A percentile compares a stretch with the other conserved stretches of the same genome.
phyloP scores from a whole-genome alignment of 2,888 invertebrate genomes.

The Mellilla xanthometata region DNA sequence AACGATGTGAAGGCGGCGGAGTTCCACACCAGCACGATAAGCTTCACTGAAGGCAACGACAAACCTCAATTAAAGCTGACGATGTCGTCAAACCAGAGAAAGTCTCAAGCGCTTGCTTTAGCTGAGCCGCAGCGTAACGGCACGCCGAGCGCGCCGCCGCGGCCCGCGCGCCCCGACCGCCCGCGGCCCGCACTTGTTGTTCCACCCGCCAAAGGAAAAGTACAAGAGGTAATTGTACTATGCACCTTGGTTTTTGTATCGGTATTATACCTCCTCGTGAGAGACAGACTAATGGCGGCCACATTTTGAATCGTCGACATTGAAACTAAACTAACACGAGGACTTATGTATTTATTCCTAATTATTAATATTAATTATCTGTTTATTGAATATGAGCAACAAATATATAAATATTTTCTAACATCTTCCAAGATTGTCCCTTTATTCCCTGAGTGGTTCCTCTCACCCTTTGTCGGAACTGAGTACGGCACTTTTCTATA shows the following conservation, averaged over 20 bases:
- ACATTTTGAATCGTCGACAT: conserved; percentile 46
- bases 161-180: conserved; percentile 21
- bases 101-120: conserved; percentile 26
- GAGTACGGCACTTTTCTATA: conserved; percentile 10
- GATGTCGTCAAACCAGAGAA: conserved; percentile 62
- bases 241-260: conserved; percentile 68
- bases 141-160: conserved; percentile 34
- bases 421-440: conserved; percentile 49
- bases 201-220: conserved; percentile 45
- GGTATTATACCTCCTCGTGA: conserved; percentile 56
- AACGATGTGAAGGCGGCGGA: conserved; percentile 52
- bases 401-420: conserved; percentile 41
- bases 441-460: conserved; percentile 40
- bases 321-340: conserved; percentile 62
- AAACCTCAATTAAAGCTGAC: conserved; percentile 69
- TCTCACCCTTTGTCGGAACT: conserved; percentile 15
- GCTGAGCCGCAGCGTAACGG: conserved; percentile 31
- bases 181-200: conserved; percentile 25
- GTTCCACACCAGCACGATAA: conserved; percentile 75
- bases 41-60: conserved; percentile 66
- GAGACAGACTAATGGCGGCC: conserved; percentile 47
- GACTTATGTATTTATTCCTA: conserved; percentile 25
- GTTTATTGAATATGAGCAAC: conserved; percentile 42
- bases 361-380: conserved; percentile 34
- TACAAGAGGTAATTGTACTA: conserved; percentile 74